A percentile compares a stretch with the other conserved stretches of the same genome.
phyloP scores from a whole-genome alignment of 2,888 invertebrate genomes.

The Biston stratarius region DNA sequence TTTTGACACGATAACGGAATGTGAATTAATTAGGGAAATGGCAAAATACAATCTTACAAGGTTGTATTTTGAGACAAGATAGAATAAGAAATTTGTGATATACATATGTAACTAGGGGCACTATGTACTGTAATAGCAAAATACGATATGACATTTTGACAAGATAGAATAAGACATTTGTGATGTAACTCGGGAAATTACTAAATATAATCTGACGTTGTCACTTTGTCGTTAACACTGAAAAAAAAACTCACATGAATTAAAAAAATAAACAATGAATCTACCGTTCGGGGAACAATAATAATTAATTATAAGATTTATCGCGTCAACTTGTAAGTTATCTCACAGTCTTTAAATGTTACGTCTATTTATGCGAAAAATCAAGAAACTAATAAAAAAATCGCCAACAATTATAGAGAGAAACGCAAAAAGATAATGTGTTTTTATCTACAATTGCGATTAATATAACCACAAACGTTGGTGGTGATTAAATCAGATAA shows the following conservation, averaged over 20 bases:
- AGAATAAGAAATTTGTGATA: too few relatives aligned
- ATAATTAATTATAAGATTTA: background rate
- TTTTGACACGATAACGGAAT: background rate
- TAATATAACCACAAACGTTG: background rate
- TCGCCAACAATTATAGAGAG: background rate
- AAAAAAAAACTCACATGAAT: background rate
- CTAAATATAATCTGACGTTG: too few relatives aligned
- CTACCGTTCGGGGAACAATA: too few relatives aligned
- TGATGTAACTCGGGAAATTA: too few relatives aligned
- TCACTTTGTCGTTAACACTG: background rate
- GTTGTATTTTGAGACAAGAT: too few relatives aligned
- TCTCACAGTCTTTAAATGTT: background rate
- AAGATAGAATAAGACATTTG: too few relatives aligned
- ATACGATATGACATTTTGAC: background rate
- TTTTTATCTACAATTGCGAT: background rate
- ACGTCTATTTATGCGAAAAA: background rate
- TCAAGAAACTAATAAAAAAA: background rate
- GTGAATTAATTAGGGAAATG: background rate
- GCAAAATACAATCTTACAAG: background rate
- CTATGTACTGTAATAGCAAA: background rate
- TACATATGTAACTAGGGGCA: too few relatives aligned
- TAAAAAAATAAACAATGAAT: too few relatives aligned
- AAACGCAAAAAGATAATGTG: constrained; percentile 1
- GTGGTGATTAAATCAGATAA: constrained; percentile 8
- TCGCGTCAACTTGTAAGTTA: background rate